Evolutionary conservation across 2,797 vertebrate genomes (phyloP), one percentile per base, ranked within the genome.

Genomic region (Scyliorhinus canicula): DNA sequence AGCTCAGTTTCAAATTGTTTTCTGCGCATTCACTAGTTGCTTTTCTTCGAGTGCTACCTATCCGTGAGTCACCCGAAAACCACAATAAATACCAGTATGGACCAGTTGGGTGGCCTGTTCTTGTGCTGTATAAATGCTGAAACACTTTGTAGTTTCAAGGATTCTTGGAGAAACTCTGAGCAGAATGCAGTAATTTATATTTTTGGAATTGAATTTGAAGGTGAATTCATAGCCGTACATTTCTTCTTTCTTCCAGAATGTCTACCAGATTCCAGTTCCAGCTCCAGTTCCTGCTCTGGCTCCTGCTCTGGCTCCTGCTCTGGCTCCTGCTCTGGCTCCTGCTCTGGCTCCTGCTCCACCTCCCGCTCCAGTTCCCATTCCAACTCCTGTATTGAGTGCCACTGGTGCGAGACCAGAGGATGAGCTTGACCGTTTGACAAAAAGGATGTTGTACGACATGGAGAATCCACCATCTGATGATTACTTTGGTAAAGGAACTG

Each of bases 391-490:
- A 47, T 96, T 97, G 5, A 84, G 95, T 67, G 85, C 96, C 24
- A 95, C 97, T 71, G 96, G 96, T 19, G 97, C 98, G 96, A 98
- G 98, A 79, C 99, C 98, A 31, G 99, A 99, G 95, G 99, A 99
- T 90, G 99, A 99, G 96, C 97, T 99, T 50, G 99, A 99, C 95
- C 98, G 99, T 69, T 97, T 99, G 95, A 99, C 99, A 96, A 99
- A 99, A 97, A 99, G 99, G 98, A 99, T 99, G 99, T 97, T 99
- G 95, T 99, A 98, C 95, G 99, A 99, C 96, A 99, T 99, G 99
- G 98, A 99, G 96, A 98, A 99, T 96, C 99, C 99, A 47, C 99
- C 99, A 0, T 97, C 99, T 0, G 98, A 99, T 96, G 98, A 99
- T 3, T 99, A 99, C 96, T 99, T 99, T 95, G 99, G 99, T 99